phyloP scores from a whole-genome alignment of 2,113 vertebrate genomes.

The Chlamydotis undulata region DNA sequence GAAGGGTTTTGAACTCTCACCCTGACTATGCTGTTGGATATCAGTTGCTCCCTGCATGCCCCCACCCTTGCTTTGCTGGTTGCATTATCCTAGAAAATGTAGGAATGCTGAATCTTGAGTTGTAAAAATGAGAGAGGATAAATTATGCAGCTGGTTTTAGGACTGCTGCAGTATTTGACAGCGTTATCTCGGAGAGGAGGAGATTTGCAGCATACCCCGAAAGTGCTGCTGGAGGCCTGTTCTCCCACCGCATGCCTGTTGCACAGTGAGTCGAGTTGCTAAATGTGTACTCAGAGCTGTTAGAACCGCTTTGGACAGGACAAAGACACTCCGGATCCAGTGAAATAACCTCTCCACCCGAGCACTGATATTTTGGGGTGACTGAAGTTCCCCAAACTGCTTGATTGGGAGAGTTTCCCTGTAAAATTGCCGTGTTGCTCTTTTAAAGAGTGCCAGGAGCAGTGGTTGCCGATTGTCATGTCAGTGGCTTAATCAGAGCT shows the following conservation, averaged over 20 bases:
- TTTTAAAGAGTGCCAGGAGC: constrained; percentile 50
- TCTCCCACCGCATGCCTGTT: rapidly evolving
- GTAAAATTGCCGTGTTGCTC: background rate
- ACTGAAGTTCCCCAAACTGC: constrained; percentile 54
- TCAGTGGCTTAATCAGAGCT: constrained; percentile 41
- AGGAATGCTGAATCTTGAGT: background rate
- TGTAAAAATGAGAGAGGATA: background rate
- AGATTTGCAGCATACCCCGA: background rate
- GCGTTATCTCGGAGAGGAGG: background rate
- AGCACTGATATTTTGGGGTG: constrained; percentile 20
- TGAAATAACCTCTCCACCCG: background rate
- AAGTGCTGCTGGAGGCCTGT: background rate
- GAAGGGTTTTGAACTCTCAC: background rate
- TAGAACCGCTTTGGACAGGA: background rate
- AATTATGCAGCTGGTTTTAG: background rate
- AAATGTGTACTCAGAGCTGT: background rate
- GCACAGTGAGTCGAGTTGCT: too few relatives aligned
- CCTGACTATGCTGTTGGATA: background rate
- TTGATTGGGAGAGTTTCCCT: constrained; percentile 52
- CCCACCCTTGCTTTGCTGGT: background rate
- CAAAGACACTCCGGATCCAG: background rate
- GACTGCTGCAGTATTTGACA: background rate
- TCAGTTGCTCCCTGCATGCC: background rate
- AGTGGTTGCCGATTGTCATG: constrained; percentile 15
- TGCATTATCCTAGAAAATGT: background rate